Base-by-base conservation (phyloP, 2,797 vertebrate genomes). In the Syncerus caffer region DNA sequence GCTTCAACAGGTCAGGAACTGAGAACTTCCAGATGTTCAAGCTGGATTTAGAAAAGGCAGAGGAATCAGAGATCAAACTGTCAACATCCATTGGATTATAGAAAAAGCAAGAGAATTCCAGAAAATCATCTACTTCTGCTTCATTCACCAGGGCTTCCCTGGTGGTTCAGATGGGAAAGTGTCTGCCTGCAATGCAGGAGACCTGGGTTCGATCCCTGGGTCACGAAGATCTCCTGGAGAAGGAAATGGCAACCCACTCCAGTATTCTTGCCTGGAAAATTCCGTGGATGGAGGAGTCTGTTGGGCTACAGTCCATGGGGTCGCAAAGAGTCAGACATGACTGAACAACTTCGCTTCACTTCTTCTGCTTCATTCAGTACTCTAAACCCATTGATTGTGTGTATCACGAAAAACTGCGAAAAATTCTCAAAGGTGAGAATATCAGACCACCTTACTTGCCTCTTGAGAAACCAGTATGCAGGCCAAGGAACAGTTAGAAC, bases 291-390 rank as follows among this genome's bases (percentile, higher is more conserved):
- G 64, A 67, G n/a, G n/a, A 67, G 17, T 9, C n/a, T 67, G 17
- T n/a, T 67, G 64, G 64, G 17, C 17, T 34, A 67, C 4, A 67
- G 17, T 21, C 17, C 17, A 67, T 34, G 17, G n/a, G 4, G 17
- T 38, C 0, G 0, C 64, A 67, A 34, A 67, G n/a, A 67, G 34
- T 38, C 0, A 0, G 64, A 12, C 9, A 38, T 0, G 19, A 38
- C 9, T 38, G 17, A 67, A 17, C 0, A 2, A 67, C n/a, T 34
- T 67, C 4, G 17, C 62, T 64, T 67, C 17, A 67, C 10, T 67
- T 67, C 64, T 67, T 34, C 64, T 67, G n/a, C n/a, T 67, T 62
- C 60, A n/a, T 0, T 67, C n/a, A 67, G 64, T 67, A 67, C 9
- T 67, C 17, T 67, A 38, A 67, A 67, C 19, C 64, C 64, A 1